Base-by-base conservation (phyloP, 1,140 invertebrate genomes). In the Pomacea maculata region DNA sequence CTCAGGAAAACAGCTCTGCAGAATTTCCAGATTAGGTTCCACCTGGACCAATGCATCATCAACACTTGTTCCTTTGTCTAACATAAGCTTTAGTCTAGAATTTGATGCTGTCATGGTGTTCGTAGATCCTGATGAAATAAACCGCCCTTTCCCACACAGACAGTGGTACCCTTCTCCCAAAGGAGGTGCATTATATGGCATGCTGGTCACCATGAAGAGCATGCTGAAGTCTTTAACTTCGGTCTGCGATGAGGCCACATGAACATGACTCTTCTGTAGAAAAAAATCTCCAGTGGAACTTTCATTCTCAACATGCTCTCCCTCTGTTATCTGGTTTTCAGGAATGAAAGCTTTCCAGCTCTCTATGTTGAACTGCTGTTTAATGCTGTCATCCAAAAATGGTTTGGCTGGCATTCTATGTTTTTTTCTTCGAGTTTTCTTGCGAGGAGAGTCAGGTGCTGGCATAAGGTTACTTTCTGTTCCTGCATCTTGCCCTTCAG, bases 1-100 rank as follows among this genome's bases (percentile, higher is more conserved):
- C n/a, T 64, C 91, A 19, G 94, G 94, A 91, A 96, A 97, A 85
- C 95, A 83, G 73, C 61, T 83, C 29, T 85, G 78, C 54, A 89
- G 80, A 75, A 87, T 86, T 45, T 83, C 83, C n/a, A 88, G 17
- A 34, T 86, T 78, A 61, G 82, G 77, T 34, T 83, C 82, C 19
- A 25, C 70, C 65, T 25, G 52, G 45, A 11, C 21, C 19, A 11
- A 63, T n/a, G 52, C 19, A 15, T 68, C 57, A 55, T 78, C 77
- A n/a, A 78, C 67, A 21, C 21, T 25, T 68, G 77, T 78, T 17
- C 77, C 70, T 45, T 78, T 78, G 65, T 78, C 77, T 29, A 52
- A 25, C 15, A 12, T 70, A 14, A 12, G 65, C 52, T 78, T 78
- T 6, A 57, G 65, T 14, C 67, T 55, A 14, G 19, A 21, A n/a